These are phyloP conservation scores for Miniopterus natalensis DNA, from an alignment of 2,113 vertebrate species.

Conservation along the genomic window DNA sequence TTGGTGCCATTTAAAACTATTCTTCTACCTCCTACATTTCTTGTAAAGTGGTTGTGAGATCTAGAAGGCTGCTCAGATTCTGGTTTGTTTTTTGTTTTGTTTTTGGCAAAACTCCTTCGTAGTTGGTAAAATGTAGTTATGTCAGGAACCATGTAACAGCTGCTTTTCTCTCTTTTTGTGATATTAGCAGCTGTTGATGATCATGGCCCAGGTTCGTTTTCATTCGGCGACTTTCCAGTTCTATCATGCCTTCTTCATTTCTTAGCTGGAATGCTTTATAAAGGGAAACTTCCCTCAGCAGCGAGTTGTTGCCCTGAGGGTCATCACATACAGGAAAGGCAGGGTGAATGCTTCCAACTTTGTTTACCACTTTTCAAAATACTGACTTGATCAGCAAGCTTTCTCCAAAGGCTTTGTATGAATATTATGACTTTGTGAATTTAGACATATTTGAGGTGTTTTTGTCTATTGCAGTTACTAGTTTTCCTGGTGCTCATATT, in stretches of 20 bases:
- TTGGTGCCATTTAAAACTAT: neutral
- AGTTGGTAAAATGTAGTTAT: neutral
- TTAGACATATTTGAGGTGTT: neutral
- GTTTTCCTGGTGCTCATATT: neutral
- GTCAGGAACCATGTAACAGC: neutral
- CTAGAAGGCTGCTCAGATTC: conserved; percentile 13
- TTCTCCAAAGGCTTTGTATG: neutral
- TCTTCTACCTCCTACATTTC: neutral
- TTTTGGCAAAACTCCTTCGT: neutral
- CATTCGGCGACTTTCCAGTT: neutral
- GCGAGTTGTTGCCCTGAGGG: neutral
- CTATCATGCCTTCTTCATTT: neutral
- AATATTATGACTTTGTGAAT: neutral
- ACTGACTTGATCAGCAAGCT: neutral
- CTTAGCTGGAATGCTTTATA: neutral
- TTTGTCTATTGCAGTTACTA: neutral
- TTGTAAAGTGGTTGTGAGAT: neutral
- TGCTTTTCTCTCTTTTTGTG: neutral
- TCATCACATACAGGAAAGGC: neutral
- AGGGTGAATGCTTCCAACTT: neutral
- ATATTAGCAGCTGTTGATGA: neutral
- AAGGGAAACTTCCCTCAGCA: neutral
- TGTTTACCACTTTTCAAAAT: neutral
- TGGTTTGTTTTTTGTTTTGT: conserved; percentile 3
- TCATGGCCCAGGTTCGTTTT: neutral